A percentile compares a stretch with the other conserved stretches of the same genome.
Evolutionary conservation across 1,140 invertebrate genomes (phyloP).

Genomic region (Piezodorus guildinii): DNA sequence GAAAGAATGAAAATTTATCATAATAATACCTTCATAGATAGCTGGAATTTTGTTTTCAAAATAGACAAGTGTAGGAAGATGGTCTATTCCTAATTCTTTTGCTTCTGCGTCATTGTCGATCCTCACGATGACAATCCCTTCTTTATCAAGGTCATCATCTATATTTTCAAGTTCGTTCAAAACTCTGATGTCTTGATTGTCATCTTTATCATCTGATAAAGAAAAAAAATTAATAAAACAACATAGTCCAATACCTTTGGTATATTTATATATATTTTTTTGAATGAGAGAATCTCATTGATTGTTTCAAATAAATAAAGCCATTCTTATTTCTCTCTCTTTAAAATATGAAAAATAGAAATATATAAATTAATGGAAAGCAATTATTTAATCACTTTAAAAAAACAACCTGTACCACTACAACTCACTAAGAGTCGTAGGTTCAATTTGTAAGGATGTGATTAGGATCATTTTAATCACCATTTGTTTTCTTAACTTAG

Average conservation of each 20-base stretch:
- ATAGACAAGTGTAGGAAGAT: conserved; percentile 75
- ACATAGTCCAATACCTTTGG: neutral
- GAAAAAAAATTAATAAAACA: conserved; percentile 9
- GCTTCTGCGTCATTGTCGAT: conserved; percentile 79
- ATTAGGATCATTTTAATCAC: too few relatives aligned
- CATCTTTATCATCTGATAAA: conserved; percentile 71
- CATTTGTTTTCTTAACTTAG: too few relatives aligned
- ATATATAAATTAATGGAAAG: too few relatives aligned
- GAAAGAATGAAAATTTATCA: neutral
- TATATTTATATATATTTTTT: too few relatives aligned
- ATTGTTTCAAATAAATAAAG: too few relatives aligned
- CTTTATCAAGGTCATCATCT: conserved; percentile 81
- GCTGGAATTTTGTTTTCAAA: conserved; percentile 87
- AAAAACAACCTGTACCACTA: too few relatives aligned
- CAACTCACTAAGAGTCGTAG: too few relatives aligned
- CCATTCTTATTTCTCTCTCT: too few relatives aligned
- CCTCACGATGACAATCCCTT: conserved; percentile 79
- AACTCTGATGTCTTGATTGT: conserved; percentile 76
- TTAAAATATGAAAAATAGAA: too few relatives aligned
- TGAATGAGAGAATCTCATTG: too few relatives aligned
- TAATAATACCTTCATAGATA: conserved; percentile 59
- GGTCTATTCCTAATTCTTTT: conserved; percentile 82
- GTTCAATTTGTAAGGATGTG: too few relatives aligned
- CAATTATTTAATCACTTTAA: too few relatives aligned
- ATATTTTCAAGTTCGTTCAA: conserved; percentile 85